Evolutionary conservation across 2,797 vertebrate genomes (phyloP).

Genomic region (Gymnoscopelus microlampas): DNA sequence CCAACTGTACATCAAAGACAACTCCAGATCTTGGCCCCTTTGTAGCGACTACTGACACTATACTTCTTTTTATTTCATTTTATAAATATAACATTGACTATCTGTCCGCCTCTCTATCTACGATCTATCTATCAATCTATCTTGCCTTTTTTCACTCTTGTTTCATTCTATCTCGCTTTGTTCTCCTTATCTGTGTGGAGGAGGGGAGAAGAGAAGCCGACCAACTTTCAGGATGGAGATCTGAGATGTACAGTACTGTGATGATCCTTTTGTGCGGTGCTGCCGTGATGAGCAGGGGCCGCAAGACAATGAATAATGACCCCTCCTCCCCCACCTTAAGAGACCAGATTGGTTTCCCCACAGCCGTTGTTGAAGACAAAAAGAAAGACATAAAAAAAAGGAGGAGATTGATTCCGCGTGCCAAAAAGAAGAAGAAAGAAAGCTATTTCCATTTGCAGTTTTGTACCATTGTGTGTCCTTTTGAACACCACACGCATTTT

Average conservation of each 20-base stretch:
- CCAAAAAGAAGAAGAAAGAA: slow-evolving; percentile 35
- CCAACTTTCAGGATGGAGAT: slow-evolving; percentile 25
- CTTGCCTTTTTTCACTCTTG: slow-evolving; percentile 47
- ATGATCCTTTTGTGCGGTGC: slow-evolving; percentile 50
- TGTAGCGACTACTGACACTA: slow-evolving; percentile 72
- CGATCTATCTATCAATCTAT: slow-evolving; percentile 6
- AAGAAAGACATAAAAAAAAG: slow-evolving; percentile 31
- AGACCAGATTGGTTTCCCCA: slow-evolving; percentile 33
- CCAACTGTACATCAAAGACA: slow-evolving; percentile 69
- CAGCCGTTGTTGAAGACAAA: slow-evolving; percentile 39
- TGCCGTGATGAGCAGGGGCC: slow-evolving; percentile 36
- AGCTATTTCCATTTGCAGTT: slow-evolving; percentile 31
- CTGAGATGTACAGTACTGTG: slow-evolving; percentile 26
- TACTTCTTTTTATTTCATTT: slow-evolving; percentile 62
- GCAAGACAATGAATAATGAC: slow-evolving; percentile 40
- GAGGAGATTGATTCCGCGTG: slow-evolving; percentile 53
- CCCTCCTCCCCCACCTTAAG: slow-evolving; percentile 32
- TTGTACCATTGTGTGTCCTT: slow-evolving; percentile 47
- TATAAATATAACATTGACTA: slow-evolving; percentile 21
- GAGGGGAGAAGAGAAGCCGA: neutral
- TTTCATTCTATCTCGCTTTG: slow-evolving; percentile 1
- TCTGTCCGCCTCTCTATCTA: no score
- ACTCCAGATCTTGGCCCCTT: slow-evolving; percentile 76
- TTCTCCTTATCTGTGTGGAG: slow-evolving; percentile 36
- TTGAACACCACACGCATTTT: slow-evolving; percentile 52